These are phyloP conservation scores for Machimus rusticus DNA, from an alignment of 2,888 invertebrate genomes.

Conservation along the genomic window DNA sequence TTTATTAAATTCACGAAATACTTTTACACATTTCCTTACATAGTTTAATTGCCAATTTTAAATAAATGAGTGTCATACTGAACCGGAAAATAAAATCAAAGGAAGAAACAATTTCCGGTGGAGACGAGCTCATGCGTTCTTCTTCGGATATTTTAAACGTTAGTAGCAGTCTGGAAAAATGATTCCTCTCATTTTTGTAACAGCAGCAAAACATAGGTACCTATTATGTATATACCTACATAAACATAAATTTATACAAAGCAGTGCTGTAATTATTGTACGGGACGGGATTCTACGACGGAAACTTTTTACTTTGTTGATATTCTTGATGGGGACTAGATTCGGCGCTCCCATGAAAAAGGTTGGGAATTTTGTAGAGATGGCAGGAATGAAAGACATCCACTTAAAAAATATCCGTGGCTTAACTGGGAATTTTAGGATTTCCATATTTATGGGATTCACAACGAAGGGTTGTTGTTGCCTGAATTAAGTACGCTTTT, in stretches of 20 bases:
- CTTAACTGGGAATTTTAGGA: slow-evolving; percentile 10
- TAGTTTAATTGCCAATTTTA: not conserved
- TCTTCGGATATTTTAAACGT: not conserved
- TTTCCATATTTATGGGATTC: slow-evolving; percentile 19
- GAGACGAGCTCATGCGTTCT: not conserved
- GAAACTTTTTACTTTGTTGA: not conserved
- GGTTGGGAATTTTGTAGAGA: not conserved
- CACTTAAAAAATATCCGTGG: not conserved
- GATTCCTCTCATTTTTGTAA: not conserved
- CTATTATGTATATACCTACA: not conserved
- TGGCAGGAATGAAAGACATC: not conserved
- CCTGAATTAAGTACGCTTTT: not conserved
- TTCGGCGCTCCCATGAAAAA: not conserved
- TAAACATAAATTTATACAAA: not conserved
- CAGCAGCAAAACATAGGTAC: not conserved
- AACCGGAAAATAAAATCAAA: not conserved
- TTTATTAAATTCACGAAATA: not conserved
- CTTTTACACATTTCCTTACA: not conserved
- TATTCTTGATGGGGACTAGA: not conserved
- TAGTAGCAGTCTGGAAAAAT: not conserved
- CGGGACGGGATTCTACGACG: not conserved
- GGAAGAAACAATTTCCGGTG: not conserved
- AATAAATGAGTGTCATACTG: not conserved
- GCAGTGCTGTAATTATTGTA: not conserved
- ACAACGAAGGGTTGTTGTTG: not conserved